Base-by-base conservation (phyloP, 2,888 invertebrate species). In the Thymelicus acteon region DNA sequence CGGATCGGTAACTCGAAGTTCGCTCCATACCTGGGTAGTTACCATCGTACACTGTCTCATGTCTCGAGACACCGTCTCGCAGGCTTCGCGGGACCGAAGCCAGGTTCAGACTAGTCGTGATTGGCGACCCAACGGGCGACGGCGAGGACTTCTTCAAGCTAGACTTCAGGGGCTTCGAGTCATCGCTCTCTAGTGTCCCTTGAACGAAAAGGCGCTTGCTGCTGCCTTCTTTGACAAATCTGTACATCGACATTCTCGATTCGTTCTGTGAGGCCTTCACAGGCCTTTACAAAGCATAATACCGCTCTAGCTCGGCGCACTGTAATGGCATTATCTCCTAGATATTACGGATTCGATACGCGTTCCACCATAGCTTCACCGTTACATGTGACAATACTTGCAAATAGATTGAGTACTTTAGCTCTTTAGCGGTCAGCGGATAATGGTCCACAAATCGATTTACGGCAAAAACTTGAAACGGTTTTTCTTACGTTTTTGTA, bases 191-290 rank as follows among this genome's bases (percentile, higher is more conserved):
- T 40, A 96, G 92, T 37, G 95, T 96, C 58, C 96, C 97, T 88
- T 97, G 96, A 78, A 97, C 96, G 89, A 97, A 97, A 74, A 97
- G 95, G 73, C 97, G 95, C 84, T 95, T 95, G 80, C 94, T 94
- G 79, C 89, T 88, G 74, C 85, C 85, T 85, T 97, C 96, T 89
- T 96, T 96, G 76, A 97, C 96, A 90, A 97, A 97, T 86, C 96
- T 96, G 88, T 97, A 97, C 96, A 97, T 96, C 79, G 95, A 95
- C 95, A 95, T 95, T 79, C 77, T 87, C 77, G 81, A 82, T 86
- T 81, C 83, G 81, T 80, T 75, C 76, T 73, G 79, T 80, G 77
- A 84, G 84, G 78, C 87, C 87, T 85, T 84, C 79, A 82, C 80
- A 78, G 86, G 88, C 85, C 85, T 77, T 75, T 75, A 80, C 79